phyloP scores from a whole-genome alignment of 2,113 vertebrate species.

The Podilymbus podiceps region DNA sequence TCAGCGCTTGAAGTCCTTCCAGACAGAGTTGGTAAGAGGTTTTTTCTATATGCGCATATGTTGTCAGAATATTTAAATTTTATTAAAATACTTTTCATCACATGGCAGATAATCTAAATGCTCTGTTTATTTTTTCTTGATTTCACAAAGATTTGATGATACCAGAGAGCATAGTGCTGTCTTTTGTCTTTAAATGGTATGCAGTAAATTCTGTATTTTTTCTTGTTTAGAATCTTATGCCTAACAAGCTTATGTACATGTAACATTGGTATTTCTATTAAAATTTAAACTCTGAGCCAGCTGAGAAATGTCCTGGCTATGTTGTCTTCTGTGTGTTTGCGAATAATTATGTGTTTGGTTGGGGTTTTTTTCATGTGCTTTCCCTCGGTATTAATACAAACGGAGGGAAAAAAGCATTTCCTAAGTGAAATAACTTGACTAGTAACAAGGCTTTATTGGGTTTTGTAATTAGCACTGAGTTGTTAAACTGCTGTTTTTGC shows the following conservation, averaged over 20 bases:
- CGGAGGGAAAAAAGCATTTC: background rate
- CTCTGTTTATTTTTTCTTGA: background rate
- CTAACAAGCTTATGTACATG: background rate
- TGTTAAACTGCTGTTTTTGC: background rate
- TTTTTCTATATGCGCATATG: background rate
- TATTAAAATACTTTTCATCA: background rate
- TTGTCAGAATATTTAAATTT: background rate
- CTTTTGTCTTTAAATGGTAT: background rate
- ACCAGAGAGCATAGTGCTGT: background rate
- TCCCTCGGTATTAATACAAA: background rate
- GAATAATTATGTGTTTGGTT: background rate
- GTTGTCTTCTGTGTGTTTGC: background rate
- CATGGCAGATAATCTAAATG: background rate
- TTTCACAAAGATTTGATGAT: background rate
- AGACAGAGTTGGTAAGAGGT: conserved; percentile 88
- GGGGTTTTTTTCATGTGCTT: background rate
- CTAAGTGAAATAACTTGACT: background rate
- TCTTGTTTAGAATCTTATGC: background rate
- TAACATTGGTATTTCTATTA: background rate
- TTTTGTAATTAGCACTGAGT: background rate
- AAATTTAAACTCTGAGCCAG: background rate
- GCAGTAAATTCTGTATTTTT: background rate
- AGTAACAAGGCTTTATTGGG: background rate
- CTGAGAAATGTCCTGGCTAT: background rate
- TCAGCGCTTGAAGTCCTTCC: conserved; percentile 94